These are phyloP conservation scores for Sminthurinus signatus DNA, from an alignment of 1,140 invertebrate species.

Conservation along the genomic window DNA sequence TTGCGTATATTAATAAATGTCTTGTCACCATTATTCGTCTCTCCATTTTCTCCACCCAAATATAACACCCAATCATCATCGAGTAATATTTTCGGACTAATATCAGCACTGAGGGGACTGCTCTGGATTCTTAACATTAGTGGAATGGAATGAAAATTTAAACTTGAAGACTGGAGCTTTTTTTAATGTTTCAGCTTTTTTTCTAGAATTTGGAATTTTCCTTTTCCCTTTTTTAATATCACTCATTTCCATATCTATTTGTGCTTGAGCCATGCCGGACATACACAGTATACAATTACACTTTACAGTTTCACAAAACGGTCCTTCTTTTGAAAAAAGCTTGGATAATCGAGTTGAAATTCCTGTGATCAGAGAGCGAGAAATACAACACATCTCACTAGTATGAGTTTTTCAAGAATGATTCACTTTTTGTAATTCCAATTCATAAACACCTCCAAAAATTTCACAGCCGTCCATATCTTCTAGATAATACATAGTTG, in stretches of 20 bases:
- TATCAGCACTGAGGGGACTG: neutral
- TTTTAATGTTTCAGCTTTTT: neutral
- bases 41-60: neutral
- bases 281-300: conserved; percentile 1
- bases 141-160: neutral
- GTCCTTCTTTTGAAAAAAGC: too few relatives aligned
- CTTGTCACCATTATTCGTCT: neutral
- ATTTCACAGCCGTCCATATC: neutral
- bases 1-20: neutral
- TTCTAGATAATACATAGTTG: neutral
- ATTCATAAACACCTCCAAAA: neutral
- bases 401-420: neutral
- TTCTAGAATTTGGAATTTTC: neutral
- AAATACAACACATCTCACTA: too few relatives aligned
- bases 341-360: too few relatives aligned
- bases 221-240: neutral
- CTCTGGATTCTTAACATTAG: neutral
- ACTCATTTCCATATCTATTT: neutral
- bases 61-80: neutral
- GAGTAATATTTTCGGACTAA: neutral
- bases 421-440: neutral
- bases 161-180: neutral
- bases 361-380: too few relatives aligned
- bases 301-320: neutral
- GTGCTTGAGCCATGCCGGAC: neutral